Percentiles rank a stretch among this genome's conserved stretches.
Evolutionary conservation across 2,113 vertebrate species (phyloP).

Genomic region (Aspidoscelis tigris): DNA sequence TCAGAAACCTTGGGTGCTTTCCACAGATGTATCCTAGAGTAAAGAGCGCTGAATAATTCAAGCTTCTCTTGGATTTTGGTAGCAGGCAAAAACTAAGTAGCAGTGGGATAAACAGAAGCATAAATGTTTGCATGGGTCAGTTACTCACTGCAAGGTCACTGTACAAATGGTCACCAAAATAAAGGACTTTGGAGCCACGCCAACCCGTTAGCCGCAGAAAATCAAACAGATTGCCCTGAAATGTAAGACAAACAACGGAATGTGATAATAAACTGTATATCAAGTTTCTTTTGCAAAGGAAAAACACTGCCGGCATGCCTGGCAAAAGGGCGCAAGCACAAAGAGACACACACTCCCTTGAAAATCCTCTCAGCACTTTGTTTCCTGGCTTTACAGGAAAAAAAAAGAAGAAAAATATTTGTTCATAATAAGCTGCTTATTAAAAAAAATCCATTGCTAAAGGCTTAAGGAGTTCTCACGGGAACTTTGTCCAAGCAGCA

Average conservation of each 20-base stretch:
- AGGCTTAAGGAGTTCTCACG: constrained; percentile 33
- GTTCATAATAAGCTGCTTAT: constrained; percentile 11
- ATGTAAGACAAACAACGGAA: constrained; percentile 16
- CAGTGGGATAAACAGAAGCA: background rate
- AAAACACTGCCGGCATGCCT: background rate
- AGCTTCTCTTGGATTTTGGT: background rate
- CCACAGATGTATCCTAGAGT: background rate
- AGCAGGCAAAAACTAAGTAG: background rate
- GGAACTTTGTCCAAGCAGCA: constrained; percentile 25
- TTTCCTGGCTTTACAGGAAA: background rate
- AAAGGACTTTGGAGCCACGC: constrained; percentile 94
- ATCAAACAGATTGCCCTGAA: constrained; percentile 93
- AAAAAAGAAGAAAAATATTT: background rate
- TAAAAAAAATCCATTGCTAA: constrained; percentile 1
- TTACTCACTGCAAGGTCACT: constrained; percentile 92
- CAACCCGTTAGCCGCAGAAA: constrained; percentile 93
- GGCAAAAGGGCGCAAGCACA: constrained; percentile 9
- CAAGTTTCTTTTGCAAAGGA: background rate
- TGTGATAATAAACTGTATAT: rapidly evolving
- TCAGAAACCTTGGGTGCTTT: background rate
- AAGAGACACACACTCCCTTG: background rate
- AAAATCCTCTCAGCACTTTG: background rate
- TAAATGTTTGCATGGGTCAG: background rate
- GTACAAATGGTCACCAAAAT: constrained; percentile 97
- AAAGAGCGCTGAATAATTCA: background rate